phyloP scores from a whole-genome alignment of 2,113 vertebrate species.

The Cepphus grylle region DNA sequence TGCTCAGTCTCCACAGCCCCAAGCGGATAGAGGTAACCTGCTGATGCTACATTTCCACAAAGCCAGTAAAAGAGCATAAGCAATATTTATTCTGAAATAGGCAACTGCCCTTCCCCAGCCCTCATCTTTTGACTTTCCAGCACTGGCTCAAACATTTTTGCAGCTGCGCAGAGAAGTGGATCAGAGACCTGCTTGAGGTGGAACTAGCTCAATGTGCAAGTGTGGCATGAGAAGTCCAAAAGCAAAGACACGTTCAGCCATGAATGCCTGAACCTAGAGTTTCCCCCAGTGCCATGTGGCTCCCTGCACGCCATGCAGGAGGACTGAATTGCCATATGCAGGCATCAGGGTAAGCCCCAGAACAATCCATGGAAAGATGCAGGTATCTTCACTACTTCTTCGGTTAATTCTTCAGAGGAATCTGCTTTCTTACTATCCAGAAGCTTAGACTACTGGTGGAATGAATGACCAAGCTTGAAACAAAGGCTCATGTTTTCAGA shows the following conservation, averaged over 20 bases:
- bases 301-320: not conserved
- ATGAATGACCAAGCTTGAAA: not conserved
- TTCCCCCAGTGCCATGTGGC: fast-evolving
- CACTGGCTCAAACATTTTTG: not conserved
- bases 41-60: not conserved
- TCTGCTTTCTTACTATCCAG: not conserved
- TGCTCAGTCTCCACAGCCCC: not conserved
- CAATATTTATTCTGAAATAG: not conserved
- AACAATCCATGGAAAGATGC: not conserved
- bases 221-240: not conserved
- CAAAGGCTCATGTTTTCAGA: not conserved
- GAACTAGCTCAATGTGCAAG: not conserved
- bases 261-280: not conserved
- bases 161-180: not conserved
- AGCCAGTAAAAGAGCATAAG: not conserved
- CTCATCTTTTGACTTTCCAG: not conserved
- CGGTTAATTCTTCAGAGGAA: not conserved
- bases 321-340: too few species aligned
- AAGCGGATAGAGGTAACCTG: not conserved
- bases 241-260: not conserved
- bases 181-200: not conserved
- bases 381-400: not conserved
- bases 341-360: not conserved
- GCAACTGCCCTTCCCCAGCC: not conserved
- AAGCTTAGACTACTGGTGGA: not conserved